Evolutionary conservation across 2,797 vertebrate species (phyloP).

Genomic region (Botia kubotai): DNA sequence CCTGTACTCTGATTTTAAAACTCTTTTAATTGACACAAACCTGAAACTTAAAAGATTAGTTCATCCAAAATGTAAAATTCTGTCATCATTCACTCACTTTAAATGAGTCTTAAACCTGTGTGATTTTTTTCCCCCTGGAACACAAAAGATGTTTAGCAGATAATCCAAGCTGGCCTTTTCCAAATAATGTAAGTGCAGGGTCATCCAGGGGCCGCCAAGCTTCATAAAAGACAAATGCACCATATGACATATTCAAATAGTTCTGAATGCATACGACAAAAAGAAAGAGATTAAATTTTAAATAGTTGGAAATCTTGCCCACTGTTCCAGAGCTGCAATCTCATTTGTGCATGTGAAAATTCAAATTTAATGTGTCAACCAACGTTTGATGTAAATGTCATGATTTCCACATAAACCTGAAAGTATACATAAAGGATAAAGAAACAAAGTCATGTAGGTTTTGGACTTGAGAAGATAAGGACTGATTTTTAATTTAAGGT

Average conservation of each 20-base stretch:
- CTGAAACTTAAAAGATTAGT: not conserved
- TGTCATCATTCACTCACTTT: constrained; percentile 7
- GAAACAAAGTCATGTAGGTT: not conserved
- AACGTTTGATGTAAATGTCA: no score
- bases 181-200: no score
- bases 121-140: not conserved
- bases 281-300: no score
- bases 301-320: no score
- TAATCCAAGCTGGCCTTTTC: no score
- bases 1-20: constrained; percentile 10
- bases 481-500: not conserved
- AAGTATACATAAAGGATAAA: not conserved
- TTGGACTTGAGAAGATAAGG: not conserved
- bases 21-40: not conserved
- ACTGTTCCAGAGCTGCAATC: not conserved
- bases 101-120: not conserved
- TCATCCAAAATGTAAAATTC: not conserved
- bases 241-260: not conserved
- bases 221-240: not conserved
- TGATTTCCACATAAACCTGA: not conserved
- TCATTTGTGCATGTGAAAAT: no score
- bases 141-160: not conserved
- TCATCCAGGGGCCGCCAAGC: no score
- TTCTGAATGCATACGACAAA: no score
- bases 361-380: no score